These are phyloP conservation scores for Pristionchus exspectatus DNA, from an alignment of 2,888 invertebrate genomes.

Conservation along the genomic window DNA sequence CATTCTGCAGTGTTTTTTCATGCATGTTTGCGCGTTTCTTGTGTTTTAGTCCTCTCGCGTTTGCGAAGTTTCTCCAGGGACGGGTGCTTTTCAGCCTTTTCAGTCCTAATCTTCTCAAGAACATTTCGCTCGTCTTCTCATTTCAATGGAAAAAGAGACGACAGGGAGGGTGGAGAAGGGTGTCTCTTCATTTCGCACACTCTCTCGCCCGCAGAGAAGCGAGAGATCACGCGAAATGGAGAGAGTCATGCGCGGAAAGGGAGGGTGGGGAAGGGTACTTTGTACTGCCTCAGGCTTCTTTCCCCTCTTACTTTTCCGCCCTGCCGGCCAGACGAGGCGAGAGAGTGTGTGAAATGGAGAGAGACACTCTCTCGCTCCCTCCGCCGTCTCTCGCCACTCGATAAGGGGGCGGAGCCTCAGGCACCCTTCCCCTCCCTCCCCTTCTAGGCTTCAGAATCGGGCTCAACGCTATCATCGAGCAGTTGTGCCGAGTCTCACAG, in stretches of 20 bases:
- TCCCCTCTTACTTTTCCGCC: not conserved
- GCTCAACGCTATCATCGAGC: not conserved
- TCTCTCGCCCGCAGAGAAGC: no score
- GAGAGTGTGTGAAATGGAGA: no score
- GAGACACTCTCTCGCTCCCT: not conserved
- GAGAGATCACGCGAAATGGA: no score
- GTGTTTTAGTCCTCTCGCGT: not conserved
- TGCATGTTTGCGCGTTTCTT: not conserved
- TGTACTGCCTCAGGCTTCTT: not conserved
- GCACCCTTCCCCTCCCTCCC: slow-evolving; percentile 25
- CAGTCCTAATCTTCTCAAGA: slow-evolving; percentile 41
- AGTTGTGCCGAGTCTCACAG: not conserved
- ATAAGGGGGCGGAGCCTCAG: slow-evolving; percentile 36
- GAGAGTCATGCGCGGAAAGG: no score
- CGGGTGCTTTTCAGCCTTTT: not conserved
- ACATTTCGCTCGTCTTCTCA: slow-evolving; percentile 7
- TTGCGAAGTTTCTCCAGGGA: not conserved
- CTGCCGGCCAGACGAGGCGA: not conserved
- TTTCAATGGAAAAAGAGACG: not conserved
- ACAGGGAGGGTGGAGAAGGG: not conserved
- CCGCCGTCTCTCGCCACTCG: not conserved
- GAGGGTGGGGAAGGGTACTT: no score
- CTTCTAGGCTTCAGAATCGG: slow-evolving; percentile 51
- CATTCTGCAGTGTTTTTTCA: no score
- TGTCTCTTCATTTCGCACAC: no score